These are phyloP conservation scores for Brachyhypopomus gauderio DNA, from an alignment of 2,113 vertebrate genomes.

Conservation along the genomic window DNA sequence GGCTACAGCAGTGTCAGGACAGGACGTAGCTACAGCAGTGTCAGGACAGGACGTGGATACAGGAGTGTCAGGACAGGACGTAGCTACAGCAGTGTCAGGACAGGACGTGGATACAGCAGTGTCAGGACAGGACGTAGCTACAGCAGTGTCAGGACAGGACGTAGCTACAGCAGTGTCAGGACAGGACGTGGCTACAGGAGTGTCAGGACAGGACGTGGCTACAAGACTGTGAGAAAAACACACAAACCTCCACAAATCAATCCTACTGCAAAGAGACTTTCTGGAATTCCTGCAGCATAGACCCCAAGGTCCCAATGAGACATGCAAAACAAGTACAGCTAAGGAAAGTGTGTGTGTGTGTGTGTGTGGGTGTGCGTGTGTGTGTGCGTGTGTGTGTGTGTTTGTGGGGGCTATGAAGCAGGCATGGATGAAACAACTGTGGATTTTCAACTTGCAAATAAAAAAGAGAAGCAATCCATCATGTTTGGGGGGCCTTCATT, in stretches of 20 bases:
- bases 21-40: conserved; percentile 6
- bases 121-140: not conserved
- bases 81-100: not conserved
- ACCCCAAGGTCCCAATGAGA: conserved; percentile 67
- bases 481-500: conserved; percentile 81
- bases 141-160: conserved; percentile 2
- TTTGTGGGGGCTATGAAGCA: conserved; percentile 33
- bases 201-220: not conserved
- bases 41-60: not conserved
- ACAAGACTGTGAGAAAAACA: conserved; percentile 83
- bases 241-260: conserved; percentile 91
- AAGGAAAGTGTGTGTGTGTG: conserved; percentile 23
- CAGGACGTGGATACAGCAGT: conserved; percentile 4
- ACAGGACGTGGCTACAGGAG: conserved; percentile 17
- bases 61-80: conserved; percentile 60
- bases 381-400: not conserved
- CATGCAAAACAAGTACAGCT: conserved; percentile 64
- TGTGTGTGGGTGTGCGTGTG: no score
- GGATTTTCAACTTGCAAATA: conserved; percentile 86
- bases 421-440: conserved; percentile 70
- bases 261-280: conserved; percentile 74
- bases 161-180: conserved; percentile 5
- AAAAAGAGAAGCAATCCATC: conserved; percentile 91
- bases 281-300: conserved; percentile 80
- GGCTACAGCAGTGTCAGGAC: conserved; percentile 6